Percentiles rank a stretch among this genome's conserved stretches.
phyloP scores from a whole-genome alignment of 2,113 vertebrate species.

The Epinephelus lanceolatus region DNA sequence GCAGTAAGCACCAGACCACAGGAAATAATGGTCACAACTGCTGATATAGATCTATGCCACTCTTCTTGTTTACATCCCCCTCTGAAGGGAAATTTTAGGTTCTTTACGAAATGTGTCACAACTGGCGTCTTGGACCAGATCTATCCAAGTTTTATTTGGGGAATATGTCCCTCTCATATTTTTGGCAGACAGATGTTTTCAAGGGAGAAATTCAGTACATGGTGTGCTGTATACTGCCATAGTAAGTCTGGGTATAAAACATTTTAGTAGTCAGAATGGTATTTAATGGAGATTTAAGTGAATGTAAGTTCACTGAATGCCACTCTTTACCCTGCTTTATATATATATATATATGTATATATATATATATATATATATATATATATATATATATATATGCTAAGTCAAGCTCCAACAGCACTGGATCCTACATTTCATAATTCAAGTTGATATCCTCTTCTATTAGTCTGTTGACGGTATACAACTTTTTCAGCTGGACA shows the following conservation, averaged over 20 bases:
- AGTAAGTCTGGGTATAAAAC: not conserved
- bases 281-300: not conserved
- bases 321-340: not conserved
- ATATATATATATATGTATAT: no score
- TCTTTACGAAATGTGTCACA: not conserved
- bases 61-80: constrained; percentile 10
- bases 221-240: not conserved
- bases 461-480: not conserved
- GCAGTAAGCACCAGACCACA: constrained; percentile 42
- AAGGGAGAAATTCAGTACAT: not conserved
- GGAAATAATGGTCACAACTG: constrained; percentile 49
- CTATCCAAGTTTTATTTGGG: not conserved
- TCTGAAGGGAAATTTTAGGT: constrained; percentile 24
- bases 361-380: no score
- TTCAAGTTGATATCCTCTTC: not conserved
- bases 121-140: not conserved
- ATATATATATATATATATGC: no score
- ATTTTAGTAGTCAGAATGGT: not conserved
- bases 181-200: not conserved
- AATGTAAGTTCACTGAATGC: not conserved
- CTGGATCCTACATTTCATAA: not conserved
- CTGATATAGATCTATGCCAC: constrained; percentile 40
- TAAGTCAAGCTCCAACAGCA: not conserved
- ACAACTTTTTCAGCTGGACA: not conserved
- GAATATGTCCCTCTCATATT: not conserved